Evolutionary conservation across 2,797 vertebrate species (phyloP), one percentile per base, ranked within the genome.

Genomic region (Tokudaia muenninki): DNA sequence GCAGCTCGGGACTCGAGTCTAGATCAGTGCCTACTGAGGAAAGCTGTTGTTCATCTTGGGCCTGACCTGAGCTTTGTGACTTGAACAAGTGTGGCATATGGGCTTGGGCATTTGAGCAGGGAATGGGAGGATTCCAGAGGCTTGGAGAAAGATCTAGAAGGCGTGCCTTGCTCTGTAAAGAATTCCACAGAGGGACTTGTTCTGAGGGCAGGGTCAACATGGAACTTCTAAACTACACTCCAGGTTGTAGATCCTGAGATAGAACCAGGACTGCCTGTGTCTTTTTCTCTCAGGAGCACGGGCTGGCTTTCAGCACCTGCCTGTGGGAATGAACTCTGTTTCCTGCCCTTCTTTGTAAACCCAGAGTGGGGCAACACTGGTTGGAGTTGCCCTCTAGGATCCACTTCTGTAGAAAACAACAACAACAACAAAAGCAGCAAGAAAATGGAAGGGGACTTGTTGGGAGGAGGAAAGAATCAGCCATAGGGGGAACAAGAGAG

Each of bases 81-180:
- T 14, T 19, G 1, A 26, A 0, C 7, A 44, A 26, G 8, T 16
- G 19, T 12, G 1, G 0, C 4, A 10, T 50, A 11, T 4, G 52
- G 41, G 37, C 34, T 61, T 29, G 22, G 57, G 55, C 47, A 44
- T 94, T 55, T 96, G 67, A 21, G 21, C 83, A 41, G 67, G 50
- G 67, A 86, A 79, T 37, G n/a, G 52, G 63, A 41, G 26, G 14
- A 11, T 50, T 11, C 13, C 17, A 59, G 21, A 11, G 37, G 9
- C 50, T 77, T 67, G 41, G 74, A 95, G 80, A 97, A 80, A 52
- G 91, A 29, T 59, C 70, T 93, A 75, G 94, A 97, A 91, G 41
- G 52, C 10, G 19, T 31, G n/a, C 11, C 50, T 80, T 59, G 67
- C 55, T 79, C n/a, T 3, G 74, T 92, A 59, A 31, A 31, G 87